Conservation (phyloP, 1,140 invertebrate species). For the Diorhabda carinulata region DNA sequence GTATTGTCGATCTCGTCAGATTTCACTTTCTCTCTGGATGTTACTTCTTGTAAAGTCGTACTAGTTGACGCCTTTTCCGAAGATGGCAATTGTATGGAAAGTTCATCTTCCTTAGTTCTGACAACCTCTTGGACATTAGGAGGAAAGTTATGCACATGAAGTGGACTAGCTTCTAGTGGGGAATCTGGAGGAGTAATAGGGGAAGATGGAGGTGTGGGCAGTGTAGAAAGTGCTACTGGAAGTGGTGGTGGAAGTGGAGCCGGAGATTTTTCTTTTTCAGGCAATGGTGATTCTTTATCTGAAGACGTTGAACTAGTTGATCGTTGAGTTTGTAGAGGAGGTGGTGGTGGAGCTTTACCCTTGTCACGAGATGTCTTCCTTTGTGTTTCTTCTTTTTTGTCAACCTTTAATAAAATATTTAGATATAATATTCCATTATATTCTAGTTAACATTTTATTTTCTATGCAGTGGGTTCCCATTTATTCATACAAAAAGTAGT, state of each 20-base stretch:
- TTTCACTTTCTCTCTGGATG: conserved; percentile 8
- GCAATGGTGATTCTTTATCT: conserved; percentile 34
- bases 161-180: conserved; percentile 24
- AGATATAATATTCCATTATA: background rate
- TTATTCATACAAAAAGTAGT: too few species aligned
- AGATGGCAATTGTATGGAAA: conserved; percentile 6
- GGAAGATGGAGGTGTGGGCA: conserved; percentile 52
- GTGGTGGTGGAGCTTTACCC: conserved; percentile 62
- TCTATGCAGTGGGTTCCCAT: too few species aligned
- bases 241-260: conserved; percentile 53
- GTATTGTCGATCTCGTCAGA: conserved; percentile 3
- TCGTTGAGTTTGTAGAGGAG: conserved; percentile 36
- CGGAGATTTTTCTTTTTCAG: conserved; percentile 48
- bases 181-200: conserved; percentile 44
- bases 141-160: conserved; percentile 18
- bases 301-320: conserved; percentile 33
- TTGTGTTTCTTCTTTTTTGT: conserved; percentile 52
- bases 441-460: too few species aligned
- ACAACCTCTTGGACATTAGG: background rate
- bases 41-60: background rate
- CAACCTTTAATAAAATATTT: conserved; percentile 44
- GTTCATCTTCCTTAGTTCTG: background rate
- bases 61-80: background rate
- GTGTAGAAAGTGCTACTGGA: conserved; percentile 15
- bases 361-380: conserved; percentile 54